Conservation (phyloP, 2,113 vertebrate species). For the human region GRCh38 chr4:172543501-172544000, state of each 20-base stretch:
- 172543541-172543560: not conserved
- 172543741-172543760: not conserved
- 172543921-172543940: not conserved
- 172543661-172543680: rapidly evolving
- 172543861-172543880: not conserved
- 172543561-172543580: not conserved
- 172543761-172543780: not conserved
- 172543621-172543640: not conserved
- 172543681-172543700: not conserved
- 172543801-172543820: not conserved
- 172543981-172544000: not conserved
- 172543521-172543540: not conserved
- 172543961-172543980: not conserved
- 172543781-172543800: not conserved
- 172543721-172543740: not conserved
- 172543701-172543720: not conserved
- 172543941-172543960: not conserved
- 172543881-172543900: not conserved
- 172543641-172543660: not conserved
- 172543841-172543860: not conserved
- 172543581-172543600: not conserved
- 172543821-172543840: not conserved
- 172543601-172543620: not conserved
- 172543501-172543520: not conserved
- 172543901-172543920: not conserved